Base-by-base conservation (phyloP, 2,888 invertebrate genomes). In the Hypomecis punctinalis region DNA sequence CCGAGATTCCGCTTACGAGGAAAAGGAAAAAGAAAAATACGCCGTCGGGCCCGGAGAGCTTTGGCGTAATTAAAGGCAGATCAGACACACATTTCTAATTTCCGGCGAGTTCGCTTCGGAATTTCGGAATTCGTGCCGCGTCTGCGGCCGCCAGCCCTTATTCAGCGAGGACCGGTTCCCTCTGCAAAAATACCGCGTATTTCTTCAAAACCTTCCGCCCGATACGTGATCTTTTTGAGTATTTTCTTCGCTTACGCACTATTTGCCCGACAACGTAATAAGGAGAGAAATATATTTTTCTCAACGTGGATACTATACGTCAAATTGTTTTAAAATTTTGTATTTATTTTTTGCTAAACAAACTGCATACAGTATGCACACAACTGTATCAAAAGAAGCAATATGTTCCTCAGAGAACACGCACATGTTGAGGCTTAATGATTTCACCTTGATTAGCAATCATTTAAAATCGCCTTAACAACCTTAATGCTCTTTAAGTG, bases 71-170 rank as follows among this genome's bases (percentile, higher is more conserved):
- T 73, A 71, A 73, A 73, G 73, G 67, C 67, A 67, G 67, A 67
- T 68, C 67, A 58, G 68, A 63, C 69, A 66, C 67, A 71, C 69
- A 65, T 67, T 73, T 66, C 71, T 68, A 73, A 73, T 71, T 69
- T 69, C 69, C 66, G 60, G 53, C 60, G 58, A 64, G 43, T 54
- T 56, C 65, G 66, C 60, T 56, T 63, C 55, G 72, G 70, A 70
- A 72, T 72, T 72, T 72, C 69, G 63, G 63, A 63, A 72, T 72
- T 66, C 68, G 64, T 52, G 36, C 56, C 62, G 56, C 40, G 67
- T 69, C 49, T 60, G 56, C 43, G 49, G 45, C 51, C 42, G 45
- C 35, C 55, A 40, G 54, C 59, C 58, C 42, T 13, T 42, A 47
- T 62, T 58, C 54, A 54, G 13, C 43, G 43, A 54, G 43, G 61